Base-by-base conservation (phyloP, 1,140 invertebrate species). In the Zaprionus kolodkinae region DNA sequence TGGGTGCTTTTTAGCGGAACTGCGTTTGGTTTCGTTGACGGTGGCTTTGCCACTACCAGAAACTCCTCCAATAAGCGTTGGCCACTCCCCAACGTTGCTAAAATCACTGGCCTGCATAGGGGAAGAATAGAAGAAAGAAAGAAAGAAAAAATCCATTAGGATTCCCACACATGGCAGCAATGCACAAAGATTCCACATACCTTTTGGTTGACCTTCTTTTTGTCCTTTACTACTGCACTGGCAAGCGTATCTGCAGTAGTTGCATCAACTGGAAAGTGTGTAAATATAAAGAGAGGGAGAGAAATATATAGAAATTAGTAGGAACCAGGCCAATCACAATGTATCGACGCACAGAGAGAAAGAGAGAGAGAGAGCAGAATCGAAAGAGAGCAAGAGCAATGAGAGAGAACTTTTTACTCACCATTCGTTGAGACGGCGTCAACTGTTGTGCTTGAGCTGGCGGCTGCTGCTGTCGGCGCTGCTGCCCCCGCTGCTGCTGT, bases 71-170 rank as follows among this genome's bases (percentile, higher is more conserved):
- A 92, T 85, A 57, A 97, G 93, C 72, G 96, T 95, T 66, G 96
- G 96, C 96, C 96, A 97, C 92, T 97, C 96, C 68, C 94, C 95
- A 77, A 95, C 95, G 93, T 96, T 95, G 74, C 94, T 94, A 82
- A 96, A 96, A 91, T 95, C 95, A 92, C 95, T 95, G 56, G 95
- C 94, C 95, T 96, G 92, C 6, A 93, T 94, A 83, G 88, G 48
- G 77, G 77, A 61, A 48, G 6, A 25, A 1, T 52, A 77, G 77
- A 61, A 48, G 6, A 25, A 1, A 27, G 2, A n/a, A 12, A 56
- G 27, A 55, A 13, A 13, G 11, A 21, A 7, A 36, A 40, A 38
- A 54, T 48, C 7, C 2, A 13, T 38, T 12, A 21, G 30, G 25
- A 9, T 15, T 15, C 4, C 4, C n/a, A 12, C 6, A 12, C 2